Base-by-base conservation (phyloP, 2,888 invertebrate species). In the Callinectes sapidus region DNA sequence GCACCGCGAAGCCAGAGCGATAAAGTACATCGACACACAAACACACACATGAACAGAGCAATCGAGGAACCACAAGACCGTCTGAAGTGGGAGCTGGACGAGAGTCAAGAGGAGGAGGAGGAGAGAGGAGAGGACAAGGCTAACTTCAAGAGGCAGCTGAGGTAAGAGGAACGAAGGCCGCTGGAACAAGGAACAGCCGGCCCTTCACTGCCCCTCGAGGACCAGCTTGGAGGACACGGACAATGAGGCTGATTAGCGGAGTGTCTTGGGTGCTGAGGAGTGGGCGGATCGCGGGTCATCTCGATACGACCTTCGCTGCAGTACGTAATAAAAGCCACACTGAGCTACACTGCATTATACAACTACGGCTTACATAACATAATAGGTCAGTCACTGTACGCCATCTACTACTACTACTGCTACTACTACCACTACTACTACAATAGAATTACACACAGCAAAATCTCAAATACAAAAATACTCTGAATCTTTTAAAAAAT, bases 21-120 rank as follows among this genome's bases (percentile, higher is more conserved):
- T 14, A 81, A 81, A 81, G 81, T 16, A 28, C n/a, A 71, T 6
- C 2, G 3, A 71, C n/a, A 71, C 28, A 71, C 13, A 71, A 23
- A 71, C 71, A 71, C 61, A 71, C 71, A 28, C 10, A 71, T n/a
- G n/a, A n/a, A 71, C 28, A 77, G 71, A 81, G 35, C 35, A 81
- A 81, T 81, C 81, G 18, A 3, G 16, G 1, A 81, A 81, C 81
- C 81, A 35, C 32, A 35, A 35, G 14, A 35, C 32, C 81, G 16
- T 81, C 81, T 81, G 32, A 32, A 81, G 35, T 35, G 6, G 81
- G 35, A 35, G 35, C 35, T 2, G 35, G 35, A 81, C 81, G 32
- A 81, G 81, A 81, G 81, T 35, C 81, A 81, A 81, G 81, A 81
- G 81, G 81, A 35, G 81, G 35, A 81, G 71, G n/a, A 71, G 71